Evolutionary conservation across 1,140 invertebrate species (phyloP).

Genomic region (Mactra quadrangularis): DNA sequence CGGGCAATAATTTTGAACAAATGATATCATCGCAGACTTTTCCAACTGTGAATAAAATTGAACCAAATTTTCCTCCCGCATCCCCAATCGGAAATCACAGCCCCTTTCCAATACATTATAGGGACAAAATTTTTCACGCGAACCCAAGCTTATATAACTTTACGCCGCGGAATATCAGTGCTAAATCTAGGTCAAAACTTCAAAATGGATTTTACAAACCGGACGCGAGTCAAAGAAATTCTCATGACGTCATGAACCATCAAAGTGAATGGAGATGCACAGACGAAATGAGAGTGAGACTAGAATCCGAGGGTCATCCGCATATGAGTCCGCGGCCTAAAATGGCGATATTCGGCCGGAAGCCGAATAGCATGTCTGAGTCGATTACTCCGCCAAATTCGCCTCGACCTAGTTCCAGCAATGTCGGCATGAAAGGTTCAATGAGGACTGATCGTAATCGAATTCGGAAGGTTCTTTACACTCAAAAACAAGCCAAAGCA

Average conservation of each 20-base stretch:
- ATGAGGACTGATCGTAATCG: background rate
- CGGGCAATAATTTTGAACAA: background rate
- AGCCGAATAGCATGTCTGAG: background rate
- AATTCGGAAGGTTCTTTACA: background rate
- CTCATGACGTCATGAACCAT: too few relatives aligned
- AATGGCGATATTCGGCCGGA: conserved; percentile 43
- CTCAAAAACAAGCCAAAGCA: conserved; percentile 35
- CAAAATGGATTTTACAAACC: background rate
- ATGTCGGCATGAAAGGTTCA: background rate
- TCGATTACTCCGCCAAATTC: conserved; percentile 16
- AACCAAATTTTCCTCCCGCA: conserved; percentile 25
- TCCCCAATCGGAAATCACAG: conserved; percentile 7
- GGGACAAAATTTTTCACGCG: conserved; percentile 39
- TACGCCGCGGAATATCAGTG: conserved; percentile 1
- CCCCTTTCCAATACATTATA: conserved; percentile 31
- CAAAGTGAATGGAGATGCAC: background rate
- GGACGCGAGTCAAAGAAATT: background rate
- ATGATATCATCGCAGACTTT: background rate
- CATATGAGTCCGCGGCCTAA: background rate
- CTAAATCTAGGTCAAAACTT: background rate
- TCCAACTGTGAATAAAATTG: conserved; percentile 36
- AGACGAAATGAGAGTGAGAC: conserved; percentile 4
- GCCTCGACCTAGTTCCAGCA: background rate
- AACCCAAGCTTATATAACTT: background rate
- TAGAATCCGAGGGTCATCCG: background rate